phyloP scores from a whole-genome alignment of 2,113 vertebrate genomes.

The Cichladusa arquata region DNA sequence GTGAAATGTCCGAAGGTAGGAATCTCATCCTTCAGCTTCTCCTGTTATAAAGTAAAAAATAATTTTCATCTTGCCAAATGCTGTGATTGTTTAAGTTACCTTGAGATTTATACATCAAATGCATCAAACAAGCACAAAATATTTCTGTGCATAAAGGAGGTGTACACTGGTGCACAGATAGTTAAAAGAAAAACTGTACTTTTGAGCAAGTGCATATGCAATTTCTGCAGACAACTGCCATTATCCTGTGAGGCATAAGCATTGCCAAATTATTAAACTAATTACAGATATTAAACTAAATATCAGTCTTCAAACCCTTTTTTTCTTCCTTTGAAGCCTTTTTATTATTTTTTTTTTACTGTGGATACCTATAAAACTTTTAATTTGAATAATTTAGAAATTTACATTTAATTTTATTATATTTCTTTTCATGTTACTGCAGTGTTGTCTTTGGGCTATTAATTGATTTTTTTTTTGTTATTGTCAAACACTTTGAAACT shows the following conservation, averaged over 20 bases:
- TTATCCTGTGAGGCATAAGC: slow-evolving; percentile 1
- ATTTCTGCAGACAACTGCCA: not conserved
- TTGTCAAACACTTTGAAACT: slow-evolving; percentile 55
- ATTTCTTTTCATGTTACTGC: slow-evolving; percentile 59
- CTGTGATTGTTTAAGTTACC: not conserved
- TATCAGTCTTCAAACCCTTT: slow-evolving; percentile 34
- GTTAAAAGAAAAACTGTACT: not conserved
- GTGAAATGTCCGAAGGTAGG: not conserved
- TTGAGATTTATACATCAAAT: not conserved
- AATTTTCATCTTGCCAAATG: not conserved
- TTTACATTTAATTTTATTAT: slow-evolving; percentile 35
- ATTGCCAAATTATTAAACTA: slow-evolving; percentile 50
- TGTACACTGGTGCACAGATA: not conserved
- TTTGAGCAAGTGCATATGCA: not conserved
- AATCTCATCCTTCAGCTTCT: not conserved
- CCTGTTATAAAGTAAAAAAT: not conserved
- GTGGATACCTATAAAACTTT: slow-evolving; percentile 31
- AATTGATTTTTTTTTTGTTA: slow-evolving; percentile 48
- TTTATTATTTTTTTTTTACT: slow-evolving; percentile 3
- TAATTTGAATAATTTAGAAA: slow-evolving; percentile 52
- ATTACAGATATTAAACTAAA: slow-evolving; percentile 57
- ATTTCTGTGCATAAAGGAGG: not conserved
- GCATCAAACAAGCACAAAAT: not conserved
- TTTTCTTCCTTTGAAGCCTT: slow-evolving; percentile 37
- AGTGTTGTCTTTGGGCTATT: slow-evolving; percentile 36